A percentile compares a stretch with the other conserved stretches of the same genome.
Conservation (phyloP, 2,113 vertebrate species). For the Alligator mississippiensis region DNA sequence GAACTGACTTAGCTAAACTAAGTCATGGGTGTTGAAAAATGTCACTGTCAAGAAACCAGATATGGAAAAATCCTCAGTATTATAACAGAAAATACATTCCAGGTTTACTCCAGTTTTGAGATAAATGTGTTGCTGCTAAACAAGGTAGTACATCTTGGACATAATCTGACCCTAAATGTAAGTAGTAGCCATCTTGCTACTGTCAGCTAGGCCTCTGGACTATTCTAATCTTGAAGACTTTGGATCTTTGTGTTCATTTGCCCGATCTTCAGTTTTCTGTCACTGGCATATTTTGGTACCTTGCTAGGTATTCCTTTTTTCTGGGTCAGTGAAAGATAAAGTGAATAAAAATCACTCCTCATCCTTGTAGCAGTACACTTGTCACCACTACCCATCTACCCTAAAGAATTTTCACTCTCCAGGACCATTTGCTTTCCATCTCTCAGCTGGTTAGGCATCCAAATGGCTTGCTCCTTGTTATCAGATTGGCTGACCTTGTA, state of each 20-base stretch:
- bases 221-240: neutral
- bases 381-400: neutral
- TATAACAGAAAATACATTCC: neutral
- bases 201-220: neutral
- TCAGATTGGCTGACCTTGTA: neutral
- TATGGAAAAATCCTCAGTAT: neutral
- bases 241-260: neutral
- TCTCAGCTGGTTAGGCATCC: neutral
- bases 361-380: neutral
- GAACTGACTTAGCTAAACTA: accelerated
- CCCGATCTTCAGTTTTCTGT: neutral
- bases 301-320: neutral
- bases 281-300: neutral
- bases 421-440: neutral
- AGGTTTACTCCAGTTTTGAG: neutral
- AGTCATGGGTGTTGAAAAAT: neutral
- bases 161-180: too few species aligned
- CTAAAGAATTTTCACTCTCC: neutral
- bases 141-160: too few species aligned
- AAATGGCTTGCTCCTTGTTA: neutral
- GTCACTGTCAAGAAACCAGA: neutral
- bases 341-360: neutral
- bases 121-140: too few species aligned
- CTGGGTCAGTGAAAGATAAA: neutral
- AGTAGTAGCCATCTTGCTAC: neutral